These are phyloP conservation scores for Sorex araneus DNA, from an alignment of 2,113 vertebrate genomes.

Conservation along the genomic window DNA sequence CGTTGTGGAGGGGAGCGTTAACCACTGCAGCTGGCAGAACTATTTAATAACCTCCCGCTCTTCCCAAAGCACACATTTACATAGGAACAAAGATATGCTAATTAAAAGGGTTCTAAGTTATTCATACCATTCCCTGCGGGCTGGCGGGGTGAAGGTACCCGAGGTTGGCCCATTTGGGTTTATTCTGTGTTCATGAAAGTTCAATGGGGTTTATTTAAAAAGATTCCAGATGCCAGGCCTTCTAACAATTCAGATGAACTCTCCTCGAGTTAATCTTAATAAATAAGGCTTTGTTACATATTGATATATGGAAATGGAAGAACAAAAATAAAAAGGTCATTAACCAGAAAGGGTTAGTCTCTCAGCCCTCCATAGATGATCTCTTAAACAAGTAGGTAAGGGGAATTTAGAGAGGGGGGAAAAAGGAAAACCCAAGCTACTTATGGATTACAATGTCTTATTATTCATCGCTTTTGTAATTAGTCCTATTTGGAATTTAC, in stretches of 20 bases:
- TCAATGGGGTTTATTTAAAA: conserved; percentile 78
- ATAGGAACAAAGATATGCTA: conserved; percentile 83
- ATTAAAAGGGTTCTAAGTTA: conserved; percentile 81
- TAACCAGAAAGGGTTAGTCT: conserved; percentile 66
- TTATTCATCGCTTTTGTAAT: conserved; percentile 74
- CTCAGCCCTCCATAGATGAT: conserved; percentile 59
- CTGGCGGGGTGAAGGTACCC: conserved; percentile 43
- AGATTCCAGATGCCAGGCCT: conserved; percentile 70
- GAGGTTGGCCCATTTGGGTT: conserved; percentile 68
- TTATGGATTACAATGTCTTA: conserved; percentile 54
- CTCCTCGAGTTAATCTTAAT: conserved; percentile 76
- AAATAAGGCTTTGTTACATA: conserved; percentile 82
- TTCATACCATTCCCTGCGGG: conserved; percentile 74
- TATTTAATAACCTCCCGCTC: conserved; percentile 71
- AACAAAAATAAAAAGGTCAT: conserved; percentile 80
- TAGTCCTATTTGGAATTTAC: conserved; percentile 58
- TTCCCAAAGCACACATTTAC: conserved; percentile 82
- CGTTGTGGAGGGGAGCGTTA: conserved; percentile 59
- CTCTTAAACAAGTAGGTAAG: conserved; percentile 78
- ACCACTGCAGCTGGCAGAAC: conserved; percentile 67
- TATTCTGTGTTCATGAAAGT: conserved; percentile 75
- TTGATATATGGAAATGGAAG: conserved; percentile 82
- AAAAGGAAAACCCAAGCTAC: background rate
- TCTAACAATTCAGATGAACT: conserved; percentile 81
- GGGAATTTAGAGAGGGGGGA: conserved; percentile 6